phyloP scores from a whole-genome alignment of 1,140 invertebrate species.

The Artemia franciscana region DNA sequence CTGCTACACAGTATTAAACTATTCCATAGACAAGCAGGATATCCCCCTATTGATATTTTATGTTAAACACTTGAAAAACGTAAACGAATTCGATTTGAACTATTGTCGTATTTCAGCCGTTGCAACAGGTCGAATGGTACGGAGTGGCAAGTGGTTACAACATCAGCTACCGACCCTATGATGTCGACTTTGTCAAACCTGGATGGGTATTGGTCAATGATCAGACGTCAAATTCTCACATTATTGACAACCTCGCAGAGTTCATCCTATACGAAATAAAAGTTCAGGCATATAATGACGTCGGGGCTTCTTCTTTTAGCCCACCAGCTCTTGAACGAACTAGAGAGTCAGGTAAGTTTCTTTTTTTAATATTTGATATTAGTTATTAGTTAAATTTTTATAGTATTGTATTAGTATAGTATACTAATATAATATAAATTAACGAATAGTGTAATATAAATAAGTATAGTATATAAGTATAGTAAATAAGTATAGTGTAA shows the following conservation, averaged over 20 bases:
- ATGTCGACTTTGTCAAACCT: conserved; percentile 23
- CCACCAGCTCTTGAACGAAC: conserved; percentile 62
- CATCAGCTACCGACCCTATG: conserved; percentile 51
- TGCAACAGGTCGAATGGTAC: conserved; percentile 86
- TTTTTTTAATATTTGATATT: no score
- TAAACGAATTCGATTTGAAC: no score
- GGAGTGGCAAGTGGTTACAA: conserved; percentile 83
- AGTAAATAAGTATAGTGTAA: no score
- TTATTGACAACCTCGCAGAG: conserved; percentile 61
- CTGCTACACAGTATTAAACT: no score
- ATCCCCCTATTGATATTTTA: no score
- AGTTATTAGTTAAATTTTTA: no score
- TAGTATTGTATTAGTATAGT: no score
- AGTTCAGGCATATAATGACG: conserved; percentile 81
- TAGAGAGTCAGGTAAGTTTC: conserved; percentile 48
- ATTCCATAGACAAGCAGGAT: no score
- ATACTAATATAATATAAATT: no score
- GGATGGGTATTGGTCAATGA: conserved; percentile 35
- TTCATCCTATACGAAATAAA: conserved; percentile 72
- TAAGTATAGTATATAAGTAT: no score
- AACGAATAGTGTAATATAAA: no score
- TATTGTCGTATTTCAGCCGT: conserved; percentile 43
- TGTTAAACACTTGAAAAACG: no score
- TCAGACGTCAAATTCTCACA: conserved; percentile 66
- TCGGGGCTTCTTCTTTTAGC: conserved; percentile 56